Evolutionary conservation across 2,797 vertebrate species (phyloP).

Genomic region (Macroramphosus scolopax): DNA sequence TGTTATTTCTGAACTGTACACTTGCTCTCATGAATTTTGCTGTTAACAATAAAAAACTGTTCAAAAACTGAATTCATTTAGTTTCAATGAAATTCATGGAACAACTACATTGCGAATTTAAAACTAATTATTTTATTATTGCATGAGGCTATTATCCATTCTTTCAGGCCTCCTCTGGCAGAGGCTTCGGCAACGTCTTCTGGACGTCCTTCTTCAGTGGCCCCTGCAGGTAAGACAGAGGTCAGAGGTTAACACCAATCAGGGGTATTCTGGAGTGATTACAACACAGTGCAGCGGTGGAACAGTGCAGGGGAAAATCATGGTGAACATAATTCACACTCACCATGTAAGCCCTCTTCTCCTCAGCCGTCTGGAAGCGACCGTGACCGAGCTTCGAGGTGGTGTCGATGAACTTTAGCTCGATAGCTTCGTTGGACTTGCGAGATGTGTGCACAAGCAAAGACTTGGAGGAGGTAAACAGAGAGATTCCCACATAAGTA

Average conservation of each 20-base stretch:
- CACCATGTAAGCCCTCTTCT: constrained; percentile 93
- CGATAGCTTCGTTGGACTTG: constrained; percentile 78
- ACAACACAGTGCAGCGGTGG: not conserved
- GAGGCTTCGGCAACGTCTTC: constrained; percentile 69
- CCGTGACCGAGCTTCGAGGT: constrained; percentile 94
- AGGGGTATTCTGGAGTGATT: not conserved
- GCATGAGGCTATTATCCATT: constrained; percentile 1
- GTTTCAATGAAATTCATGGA: too few relatives aligned
- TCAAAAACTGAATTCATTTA: not conserved
- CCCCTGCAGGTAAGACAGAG: constrained; percentile 76
- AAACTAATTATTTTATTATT: constrained; percentile 30
- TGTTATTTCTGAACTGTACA: constrained; percentile 30
- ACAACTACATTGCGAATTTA: not conserved
- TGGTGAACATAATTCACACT: constrained; percentile 33
- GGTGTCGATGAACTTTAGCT: constrained; percentile 95
- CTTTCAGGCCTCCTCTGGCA: constrained; percentile 67
- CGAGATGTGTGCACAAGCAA: constrained; percentile 85
- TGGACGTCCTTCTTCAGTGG: constrained; percentile 88
- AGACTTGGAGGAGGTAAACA: constrained; percentile 73
- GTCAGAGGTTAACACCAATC: constrained; percentile 15
- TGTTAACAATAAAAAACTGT: constrained; percentile 35
- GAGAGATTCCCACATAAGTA: not conserved
- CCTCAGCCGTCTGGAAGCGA: constrained; percentile 90
- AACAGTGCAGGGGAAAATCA: not conserved
- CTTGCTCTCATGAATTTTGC: constrained; percentile 17